Percentiles rank a stretch among this genome's conserved stretches.
Conservation (phyloP, 2,113 vertebrate species). For the Channa argus region DNA sequence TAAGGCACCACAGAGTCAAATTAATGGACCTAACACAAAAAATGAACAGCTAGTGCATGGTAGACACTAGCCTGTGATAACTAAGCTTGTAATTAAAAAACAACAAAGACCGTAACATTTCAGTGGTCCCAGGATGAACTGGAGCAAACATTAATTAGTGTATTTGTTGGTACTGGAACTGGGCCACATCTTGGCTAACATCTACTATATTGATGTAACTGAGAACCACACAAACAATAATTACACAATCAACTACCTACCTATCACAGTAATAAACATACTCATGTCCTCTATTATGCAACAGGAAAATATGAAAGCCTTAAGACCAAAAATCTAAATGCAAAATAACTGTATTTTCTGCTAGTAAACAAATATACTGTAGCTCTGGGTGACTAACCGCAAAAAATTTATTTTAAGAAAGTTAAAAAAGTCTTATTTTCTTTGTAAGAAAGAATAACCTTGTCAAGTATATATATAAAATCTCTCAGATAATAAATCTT, state of each 20-base stretch:
- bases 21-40: neutral
- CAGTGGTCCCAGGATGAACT: conserved; percentile 36
- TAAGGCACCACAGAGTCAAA: conserved; percentile 2
- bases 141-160: conserved; percentile 43
- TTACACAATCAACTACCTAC: conserved; percentile 68
- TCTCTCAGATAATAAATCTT: no score
- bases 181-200: conserved; percentile 31
- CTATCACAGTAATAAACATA: conserved; percentile 3
- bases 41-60: conserved; percentile 15
- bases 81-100: conserved; percentile 30
- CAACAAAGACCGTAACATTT: conserved; percentile 42
- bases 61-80: conserved; percentile 24
- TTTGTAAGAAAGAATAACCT: no score
- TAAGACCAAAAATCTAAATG: neutral
- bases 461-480: no score
- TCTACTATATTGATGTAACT: conserved; percentile 27
- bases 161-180: conserved; percentile 26
- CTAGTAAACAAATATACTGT: neutral
- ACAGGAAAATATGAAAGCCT: conserved; percentile 3
- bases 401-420: no score
- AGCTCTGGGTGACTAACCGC: neutral
- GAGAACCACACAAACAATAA: conserved; percentile 43
- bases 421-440: no score
- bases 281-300: conserved; percentile 16
- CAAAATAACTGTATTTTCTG: neutral